A percentile compares a stretch with the other conserved stretches of the same genome.
Conservation (phyloP, 2,888 invertebrate species). For the Eudasyphora cyanicolor region DNA sequence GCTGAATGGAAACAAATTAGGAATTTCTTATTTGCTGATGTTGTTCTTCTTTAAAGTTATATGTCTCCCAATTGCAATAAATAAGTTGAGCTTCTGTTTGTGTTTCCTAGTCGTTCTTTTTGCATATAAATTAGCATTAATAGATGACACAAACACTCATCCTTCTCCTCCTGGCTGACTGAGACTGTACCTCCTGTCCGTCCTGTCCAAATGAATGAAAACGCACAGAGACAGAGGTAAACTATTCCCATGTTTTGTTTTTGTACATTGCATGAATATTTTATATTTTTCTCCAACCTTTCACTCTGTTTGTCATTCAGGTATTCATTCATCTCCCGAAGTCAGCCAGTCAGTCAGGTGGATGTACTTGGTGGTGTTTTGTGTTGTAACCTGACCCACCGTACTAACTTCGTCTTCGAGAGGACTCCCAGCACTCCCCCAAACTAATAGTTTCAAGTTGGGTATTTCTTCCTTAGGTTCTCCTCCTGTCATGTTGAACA, state of each 20-base stretch:
- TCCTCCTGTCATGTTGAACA: slow-evolving; percentile 10
- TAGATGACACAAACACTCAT: slow-evolving; percentile 7
- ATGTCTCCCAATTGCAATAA: background rate
- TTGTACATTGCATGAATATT: background rate
- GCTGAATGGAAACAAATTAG: background rate
- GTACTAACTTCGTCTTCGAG: background rate
- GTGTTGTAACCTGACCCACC: too few relatives aligned
- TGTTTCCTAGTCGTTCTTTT: slow-evolving; percentile 11
- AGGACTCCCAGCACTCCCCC: background rate
- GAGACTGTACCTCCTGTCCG: too few relatives aligned
- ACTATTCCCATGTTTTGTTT: slow-evolving; percentile 12
- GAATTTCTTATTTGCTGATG: background rate
- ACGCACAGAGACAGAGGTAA: background rate
- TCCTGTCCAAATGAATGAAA: background rate
- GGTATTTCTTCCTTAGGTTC: background rate
- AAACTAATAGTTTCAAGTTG: slow-evolving; percentile 26
- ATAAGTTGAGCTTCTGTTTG: background rate
- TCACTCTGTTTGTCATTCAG: background rate
- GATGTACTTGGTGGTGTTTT: background rate
- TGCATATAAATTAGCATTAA: slow-evolving; percentile 32
- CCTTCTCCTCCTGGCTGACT: background rate
- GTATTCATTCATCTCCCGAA: slow-evolving; percentile 2
- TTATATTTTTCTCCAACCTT: background rate
- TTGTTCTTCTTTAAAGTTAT: background rate
- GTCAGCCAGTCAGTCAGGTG: background rate